phyloP scores from a whole-genome alignment of 2,113 vertebrate genomes.

The Python bivittatus region DNA sequence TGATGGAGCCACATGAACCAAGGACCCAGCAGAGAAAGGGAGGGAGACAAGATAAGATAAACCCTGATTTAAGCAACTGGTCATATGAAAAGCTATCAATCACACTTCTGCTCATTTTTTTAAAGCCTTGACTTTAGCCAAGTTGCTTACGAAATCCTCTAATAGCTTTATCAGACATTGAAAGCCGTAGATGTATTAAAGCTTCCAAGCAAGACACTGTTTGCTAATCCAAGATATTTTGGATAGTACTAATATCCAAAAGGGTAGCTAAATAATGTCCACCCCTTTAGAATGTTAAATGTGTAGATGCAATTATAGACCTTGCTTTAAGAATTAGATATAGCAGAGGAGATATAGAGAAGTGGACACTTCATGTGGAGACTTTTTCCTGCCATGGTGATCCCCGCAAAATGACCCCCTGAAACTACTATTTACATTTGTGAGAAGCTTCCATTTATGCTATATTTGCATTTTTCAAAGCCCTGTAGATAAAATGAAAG shows the following conservation, averaged over 20 bases:
- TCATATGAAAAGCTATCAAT: constrained; percentile 29
- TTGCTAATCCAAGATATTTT: not conserved
- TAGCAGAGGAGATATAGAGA: not conserved
- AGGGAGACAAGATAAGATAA: not conserved
- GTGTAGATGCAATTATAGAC: not conserved
- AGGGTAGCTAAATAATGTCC: not conserved
- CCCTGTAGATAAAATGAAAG: not conserved
- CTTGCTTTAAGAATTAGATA: not conserved
- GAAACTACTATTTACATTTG: not conserved
- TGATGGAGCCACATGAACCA: not conserved
- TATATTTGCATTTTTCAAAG: not conserved
- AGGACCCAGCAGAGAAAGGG: not conserved
- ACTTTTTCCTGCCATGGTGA: not conserved
- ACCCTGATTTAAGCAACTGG: constrained; percentile 5
- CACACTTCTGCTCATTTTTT: constrained; percentile 5
- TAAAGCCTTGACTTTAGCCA: constrained; percentile 22
- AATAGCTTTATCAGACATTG: not conserved
- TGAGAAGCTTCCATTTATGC: not conserved
- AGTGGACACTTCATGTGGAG: not conserved
- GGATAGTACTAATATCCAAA: not conserved
- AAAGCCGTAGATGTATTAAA: constrained; percentile 1
- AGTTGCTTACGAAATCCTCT: constrained; percentile 22
- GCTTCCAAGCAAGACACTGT: too few relatives aligned
- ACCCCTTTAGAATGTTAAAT: not conserved
- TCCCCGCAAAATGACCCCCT: not conserved